These are phyloP conservation scores for Lathronympha strigana DNA, from an alignment of 2,888 invertebrate genomes.

Conservation along the genomic window DNA sequence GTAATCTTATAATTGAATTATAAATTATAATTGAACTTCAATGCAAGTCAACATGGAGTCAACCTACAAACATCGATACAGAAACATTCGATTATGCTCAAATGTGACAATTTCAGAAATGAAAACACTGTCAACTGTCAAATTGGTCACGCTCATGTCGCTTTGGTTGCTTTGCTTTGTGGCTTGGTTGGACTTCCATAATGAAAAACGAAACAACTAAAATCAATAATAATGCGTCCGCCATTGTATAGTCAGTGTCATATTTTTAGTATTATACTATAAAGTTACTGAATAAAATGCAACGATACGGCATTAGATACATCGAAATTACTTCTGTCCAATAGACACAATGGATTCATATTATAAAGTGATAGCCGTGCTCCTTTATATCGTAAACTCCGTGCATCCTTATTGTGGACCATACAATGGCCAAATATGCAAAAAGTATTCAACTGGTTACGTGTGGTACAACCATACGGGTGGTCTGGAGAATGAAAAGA, in stretches of 20 bases:
- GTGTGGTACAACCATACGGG: constrained; percentile 92
- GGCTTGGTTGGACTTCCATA: constrained; percentile 35
- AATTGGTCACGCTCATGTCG: constrained; percentile 28
- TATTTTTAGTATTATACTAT: constrained; percentile 50
- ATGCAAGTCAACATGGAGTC: no score
- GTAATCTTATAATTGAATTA: no score
- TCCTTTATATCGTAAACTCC: constrained; percentile 68
- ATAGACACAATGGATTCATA: constrained; percentile 70
- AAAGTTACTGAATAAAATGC: constrained; percentile 63
- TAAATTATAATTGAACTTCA: no score
- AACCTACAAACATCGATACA: constrained; percentile 3
- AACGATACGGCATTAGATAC: constrained; percentile 60
- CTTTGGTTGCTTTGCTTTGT: constrained; percentile 30
- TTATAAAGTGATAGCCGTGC: constrained; percentile 65
- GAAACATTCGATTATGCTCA: constrained; percentile 3
- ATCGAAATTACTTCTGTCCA: constrained; percentile 62
- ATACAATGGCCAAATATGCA: constrained; percentile 93
- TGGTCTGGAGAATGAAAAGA: constrained; percentile 93
- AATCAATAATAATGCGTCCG: constrained; percentile 79
- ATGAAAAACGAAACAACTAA: constrained; percentile 54
- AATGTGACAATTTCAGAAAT: constrained; percentile 11
- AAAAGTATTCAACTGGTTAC: constrained; percentile 86
- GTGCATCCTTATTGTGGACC: constrained; percentile 91
- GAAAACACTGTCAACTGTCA: constrained; percentile 40
- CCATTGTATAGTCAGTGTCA: constrained; percentile 71